phyloP scores from a whole-genome alignment of 2,888 invertebrate genomes.

The Dasysyrphus tricinctus region DNA sequence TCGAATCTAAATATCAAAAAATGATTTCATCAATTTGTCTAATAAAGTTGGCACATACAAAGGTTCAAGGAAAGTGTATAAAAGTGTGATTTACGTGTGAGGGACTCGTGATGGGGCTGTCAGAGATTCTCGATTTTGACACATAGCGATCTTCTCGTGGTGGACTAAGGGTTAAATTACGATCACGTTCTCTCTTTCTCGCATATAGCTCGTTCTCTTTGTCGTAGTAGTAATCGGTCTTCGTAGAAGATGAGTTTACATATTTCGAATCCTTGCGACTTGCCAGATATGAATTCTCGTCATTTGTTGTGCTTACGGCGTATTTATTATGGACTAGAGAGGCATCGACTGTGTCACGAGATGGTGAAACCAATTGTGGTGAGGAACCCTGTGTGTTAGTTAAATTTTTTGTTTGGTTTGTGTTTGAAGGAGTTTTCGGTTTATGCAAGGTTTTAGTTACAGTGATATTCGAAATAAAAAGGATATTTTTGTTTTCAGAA shows the following conservation, averaged over 20 bases:
- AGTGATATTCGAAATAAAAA: slow-evolving; percentile 55
- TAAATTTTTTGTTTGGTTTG: slow-evolving; percentile 71
- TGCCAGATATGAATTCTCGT: slow-evolving; percentile 80
- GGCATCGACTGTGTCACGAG: slow-evolving; percentile 72
- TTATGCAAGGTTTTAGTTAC: slow-evolving; percentile 55
- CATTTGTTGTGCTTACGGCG: slow-evolving; percentile 78
- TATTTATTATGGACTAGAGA: slow-evolving; percentile 63
- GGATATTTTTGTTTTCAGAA: not conserved
- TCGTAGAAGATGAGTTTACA: slow-evolving; percentile 78
- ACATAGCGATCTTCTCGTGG: slow-evolving; percentile 82
- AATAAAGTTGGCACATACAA: not conserved
- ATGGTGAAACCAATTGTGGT: slow-evolving; percentile 74
- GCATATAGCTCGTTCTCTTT: slow-evolving; percentile 83
- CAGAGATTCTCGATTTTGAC: slow-evolving; percentile 71
- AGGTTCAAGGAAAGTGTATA: slow-evolving; percentile 48
- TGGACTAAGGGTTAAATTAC: slow-evolving; percentile 80
- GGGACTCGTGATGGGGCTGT: slow-evolving; percentile 82
- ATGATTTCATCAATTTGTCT: not conserved
- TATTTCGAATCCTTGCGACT: slow-evolving; percentile 81
- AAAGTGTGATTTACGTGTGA: slow-evolving; percentile 81
- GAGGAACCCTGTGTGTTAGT: slow-evolving; percentile 75
- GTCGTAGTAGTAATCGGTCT: slow-evolving; percentile 83
- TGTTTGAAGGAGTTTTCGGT: slow-evolving; percentile 63
- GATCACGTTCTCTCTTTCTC: slow-evolving; percentile 78
- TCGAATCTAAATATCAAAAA: slow-evolving; percentile 79